Conservation (phyloP, 2,888 invertebrate species). For the Diaphora mendica region DNA sequence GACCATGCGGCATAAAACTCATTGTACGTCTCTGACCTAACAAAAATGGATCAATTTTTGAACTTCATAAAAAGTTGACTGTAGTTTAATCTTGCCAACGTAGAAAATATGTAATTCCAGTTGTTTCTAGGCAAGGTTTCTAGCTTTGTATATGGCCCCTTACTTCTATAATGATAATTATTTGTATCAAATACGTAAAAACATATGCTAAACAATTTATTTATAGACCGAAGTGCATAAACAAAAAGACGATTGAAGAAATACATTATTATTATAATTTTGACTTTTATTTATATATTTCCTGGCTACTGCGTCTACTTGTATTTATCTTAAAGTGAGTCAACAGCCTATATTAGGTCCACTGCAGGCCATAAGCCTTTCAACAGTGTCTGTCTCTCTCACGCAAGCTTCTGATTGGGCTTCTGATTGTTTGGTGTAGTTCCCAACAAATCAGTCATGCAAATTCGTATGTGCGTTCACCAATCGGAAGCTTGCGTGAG, state of each 20-base stretch:
- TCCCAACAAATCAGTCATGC: too few relatives aligned
- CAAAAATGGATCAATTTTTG: background rate
- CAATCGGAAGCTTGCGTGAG: too few relatives aligned
- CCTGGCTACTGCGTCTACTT: background rate
- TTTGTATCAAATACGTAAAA: background rate
- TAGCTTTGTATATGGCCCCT: background rate
- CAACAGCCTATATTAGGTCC: too few relatives aligned
- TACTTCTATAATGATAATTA: background rate
- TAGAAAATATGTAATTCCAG: background rate
- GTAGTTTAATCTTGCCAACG: conserved; percentile 3
- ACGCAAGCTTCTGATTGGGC: too few relatives aligned
- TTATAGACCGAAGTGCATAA: background rate
- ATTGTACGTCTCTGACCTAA: background rate
- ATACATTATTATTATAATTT: background rate
- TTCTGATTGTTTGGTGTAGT: too few relatives aligned
- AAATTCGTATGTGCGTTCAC: too few relatives aligned
- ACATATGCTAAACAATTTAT: background rate
- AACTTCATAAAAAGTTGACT: background rate
- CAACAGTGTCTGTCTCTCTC: too few relatives aligned
- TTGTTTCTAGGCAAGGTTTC: background rate
- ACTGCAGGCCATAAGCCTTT: too few relatives aligned
- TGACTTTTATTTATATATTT: background rate
- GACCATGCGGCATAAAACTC: too few relatives aligned
- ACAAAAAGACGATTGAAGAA: background rate
- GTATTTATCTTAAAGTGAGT: background rate